Percentiles rank a stretch among this genome's conserved stretches.
phyloP scores from a whole-genome alignment of 2,797 vertebrate species.

The Somateria mollissima region DNA sequence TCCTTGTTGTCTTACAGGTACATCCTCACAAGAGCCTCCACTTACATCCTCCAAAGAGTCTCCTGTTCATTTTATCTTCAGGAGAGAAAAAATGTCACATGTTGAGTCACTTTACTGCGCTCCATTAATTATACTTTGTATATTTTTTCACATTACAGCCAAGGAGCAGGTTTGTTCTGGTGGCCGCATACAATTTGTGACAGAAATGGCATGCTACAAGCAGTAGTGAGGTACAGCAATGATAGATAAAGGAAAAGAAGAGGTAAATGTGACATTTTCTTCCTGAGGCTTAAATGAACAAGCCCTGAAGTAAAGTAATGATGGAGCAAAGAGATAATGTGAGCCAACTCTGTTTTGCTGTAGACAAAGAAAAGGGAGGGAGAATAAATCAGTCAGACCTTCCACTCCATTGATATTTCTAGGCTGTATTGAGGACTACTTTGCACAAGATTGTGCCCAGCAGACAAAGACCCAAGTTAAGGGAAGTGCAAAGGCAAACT shows the following conservation, averaged over 20 bases:
- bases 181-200: neutral
- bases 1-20: neutral
- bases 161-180: neutral
- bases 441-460: constrained; percentile 5
- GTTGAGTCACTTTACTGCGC: neutral
- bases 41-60: neutral
- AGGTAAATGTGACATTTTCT: neutral
- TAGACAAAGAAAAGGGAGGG: constrained; percentile 22
- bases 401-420: constrained; percentile 40
- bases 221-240: neutral
- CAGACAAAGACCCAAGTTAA: constrained; percentile 43
- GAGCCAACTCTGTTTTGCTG: neutral
- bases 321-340: neutral
- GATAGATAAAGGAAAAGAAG: neutral
- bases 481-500: constrained; percentile 36
- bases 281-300: constrained; percentile 3
- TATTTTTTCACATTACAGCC: neutral
- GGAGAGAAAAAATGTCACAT: neutral
- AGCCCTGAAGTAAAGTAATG: neutral
- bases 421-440: constrained; percentile 19
- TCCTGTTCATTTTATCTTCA: neutral
- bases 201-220: neutral
- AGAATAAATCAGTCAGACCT: constrained; percentile 17
- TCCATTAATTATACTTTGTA: neutral
- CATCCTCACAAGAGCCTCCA: neutral